These are phyloP conservation scores for Pheosia tremula DNA, from an alignment of 2,888 invertebrate genomes.

Conservation along the genomic window DNA sequence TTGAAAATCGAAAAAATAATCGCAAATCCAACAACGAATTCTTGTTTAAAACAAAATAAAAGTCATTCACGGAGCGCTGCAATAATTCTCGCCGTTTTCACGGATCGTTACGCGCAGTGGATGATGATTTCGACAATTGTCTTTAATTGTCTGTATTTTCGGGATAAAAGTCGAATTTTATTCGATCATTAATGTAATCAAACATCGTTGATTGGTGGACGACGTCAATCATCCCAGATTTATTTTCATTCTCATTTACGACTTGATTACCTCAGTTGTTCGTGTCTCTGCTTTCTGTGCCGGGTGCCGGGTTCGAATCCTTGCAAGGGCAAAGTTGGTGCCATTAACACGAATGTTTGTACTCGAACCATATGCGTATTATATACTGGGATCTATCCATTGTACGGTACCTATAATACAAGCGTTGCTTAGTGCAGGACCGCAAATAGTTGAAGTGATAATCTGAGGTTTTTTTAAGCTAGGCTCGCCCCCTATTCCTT, in stretches of 20 bases:
- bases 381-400: no score
- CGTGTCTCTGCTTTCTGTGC: no score
- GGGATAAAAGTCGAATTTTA: constrained; percentile 2
- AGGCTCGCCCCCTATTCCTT: no score
- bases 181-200: neutral
- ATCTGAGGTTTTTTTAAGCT: no score
- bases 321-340: no score
- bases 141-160: constrained; percentile 22
- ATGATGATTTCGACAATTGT: constrained; percentile 26
- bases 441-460: no score
- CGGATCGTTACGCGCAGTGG: constrained; percentile 28
- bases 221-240: neutral
- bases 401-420: no score
- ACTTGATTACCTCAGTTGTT: no score
- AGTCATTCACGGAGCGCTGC: constrained; percentile 15
- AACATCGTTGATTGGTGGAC: neutral
- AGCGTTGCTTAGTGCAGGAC: no score
- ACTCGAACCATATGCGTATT: no score
- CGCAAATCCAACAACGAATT: neutral
- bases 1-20: neutral
- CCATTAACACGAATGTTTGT: no score
- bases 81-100: constrained; percentile 24
- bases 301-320: no score
- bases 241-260: neutral
- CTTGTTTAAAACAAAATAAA: constrained; percentile 17